phyloP scores from a whole-genome alignment of 2,888 invertebrate genomes.

The Lepidocyrtoides sp. region DNA sequence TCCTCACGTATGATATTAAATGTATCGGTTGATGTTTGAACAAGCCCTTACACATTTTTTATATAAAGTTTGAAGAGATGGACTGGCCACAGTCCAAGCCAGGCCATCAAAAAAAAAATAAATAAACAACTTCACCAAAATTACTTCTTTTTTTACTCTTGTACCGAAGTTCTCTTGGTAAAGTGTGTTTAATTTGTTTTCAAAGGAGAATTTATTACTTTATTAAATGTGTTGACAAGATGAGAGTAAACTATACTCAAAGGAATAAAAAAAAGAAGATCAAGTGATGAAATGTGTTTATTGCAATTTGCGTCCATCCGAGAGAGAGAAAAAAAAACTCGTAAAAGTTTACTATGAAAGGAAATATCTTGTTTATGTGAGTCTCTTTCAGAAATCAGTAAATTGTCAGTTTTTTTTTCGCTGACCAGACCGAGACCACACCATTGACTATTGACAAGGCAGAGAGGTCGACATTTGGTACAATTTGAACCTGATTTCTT shows the following conservation, averaged over 20 bases:
- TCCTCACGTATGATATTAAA: too few relatives aligned
- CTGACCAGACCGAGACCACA: background rate
- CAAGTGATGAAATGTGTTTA: background rate
- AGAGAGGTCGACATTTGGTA: too few relatives aligned
- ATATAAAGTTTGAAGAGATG: background rate
- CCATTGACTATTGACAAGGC: too few relatives aligned
- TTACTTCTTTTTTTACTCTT: background rate
- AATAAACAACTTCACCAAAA: background rate
- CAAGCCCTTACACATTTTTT: too few relatives aligned
- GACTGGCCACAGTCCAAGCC: background rate
- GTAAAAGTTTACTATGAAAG: slow-evolving; percentile 23
- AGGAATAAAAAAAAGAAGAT: background rate
- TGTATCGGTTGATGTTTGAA: too few relatives aligned
- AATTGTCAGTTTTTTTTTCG: background rate
- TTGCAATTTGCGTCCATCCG: slow-evolving; percentile 19
- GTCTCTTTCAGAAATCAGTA: background rate
- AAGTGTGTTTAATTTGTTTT: slow-evolving; percentile 35
- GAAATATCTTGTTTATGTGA: background rate
- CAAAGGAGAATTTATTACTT: slow-evolving; percentile 45
- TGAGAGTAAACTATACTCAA: too few relatives aligned
- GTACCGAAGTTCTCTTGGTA: background rate
- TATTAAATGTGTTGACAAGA: slow-evolving; percentile 48
- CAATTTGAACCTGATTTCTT: too few relatives aligned
- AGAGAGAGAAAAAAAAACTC: background rate
- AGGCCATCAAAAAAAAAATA: background rate